A percentile compares a stretch with the other conserved stretches of the same genome.
Conservation (phyloP, 2,113 vertebrate genomes). For the mouse (Mus musculus) region DNA sequence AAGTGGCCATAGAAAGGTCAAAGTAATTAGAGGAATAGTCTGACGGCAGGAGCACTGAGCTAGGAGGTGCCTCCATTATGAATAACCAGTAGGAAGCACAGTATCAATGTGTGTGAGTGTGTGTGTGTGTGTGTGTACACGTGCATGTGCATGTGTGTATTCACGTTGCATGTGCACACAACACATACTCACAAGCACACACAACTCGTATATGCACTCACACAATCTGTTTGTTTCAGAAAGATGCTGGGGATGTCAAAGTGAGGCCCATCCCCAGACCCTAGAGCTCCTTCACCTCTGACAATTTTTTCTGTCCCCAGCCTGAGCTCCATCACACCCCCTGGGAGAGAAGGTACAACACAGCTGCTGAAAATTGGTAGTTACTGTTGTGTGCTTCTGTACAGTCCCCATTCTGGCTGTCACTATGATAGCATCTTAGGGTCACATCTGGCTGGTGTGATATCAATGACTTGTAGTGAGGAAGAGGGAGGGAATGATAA, state of each 20-base stretch:
- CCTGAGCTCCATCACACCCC: conserved; percentile 73
- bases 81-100: conserved; percentile 33
- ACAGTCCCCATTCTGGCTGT: conserved; percentile 75
- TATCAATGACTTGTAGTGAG: conserved; percentile 68
- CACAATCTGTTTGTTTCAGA: not conserved
- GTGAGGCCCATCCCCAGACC: conserved; percentile 77
- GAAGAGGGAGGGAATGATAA: conserved; percentile 49
- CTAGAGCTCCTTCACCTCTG: conserved; percentile 78
- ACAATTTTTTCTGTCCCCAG: conserved; percentile 82
- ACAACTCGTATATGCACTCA: not conserved
- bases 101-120: not conserved
- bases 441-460: conserved; percentile 79
- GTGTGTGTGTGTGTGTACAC: too few relatives aligned
- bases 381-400: conserved; percentile 73
- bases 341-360: conserved; percentile 85
- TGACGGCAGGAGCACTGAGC: conserved; percentile 84
- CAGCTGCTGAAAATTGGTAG: conserved; percentile 86
- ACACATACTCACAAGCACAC: too few relatives aligned
- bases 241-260: conserved; percentile 79
- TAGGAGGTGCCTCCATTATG: conserved; percentile 56
- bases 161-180: too few relatives aligned
- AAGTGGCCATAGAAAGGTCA: conserved; percentile 78
- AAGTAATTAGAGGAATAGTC: conserved; percentile 73
- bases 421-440: conserved; percentile 78
- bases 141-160: too few relatives aligned